Base-by-base conservation (phyloP, 2,888 invertebrate genomes). In the Archips xylosteana region DNA sequence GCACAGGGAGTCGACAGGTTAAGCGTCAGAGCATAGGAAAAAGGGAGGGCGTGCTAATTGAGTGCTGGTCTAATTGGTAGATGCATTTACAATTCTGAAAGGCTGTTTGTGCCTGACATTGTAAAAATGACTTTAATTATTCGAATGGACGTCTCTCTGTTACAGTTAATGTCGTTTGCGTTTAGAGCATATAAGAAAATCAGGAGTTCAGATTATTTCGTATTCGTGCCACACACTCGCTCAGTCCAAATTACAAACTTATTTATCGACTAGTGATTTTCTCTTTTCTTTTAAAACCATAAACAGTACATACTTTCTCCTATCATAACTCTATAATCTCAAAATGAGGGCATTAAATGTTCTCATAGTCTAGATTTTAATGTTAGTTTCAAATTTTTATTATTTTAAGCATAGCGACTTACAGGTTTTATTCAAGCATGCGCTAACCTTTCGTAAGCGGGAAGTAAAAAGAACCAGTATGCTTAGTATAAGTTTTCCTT, bases 1-100 rank as follows among this genome's bases (percentile, higher is more conserved):
- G 32, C 57, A 23, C 62, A 34, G 47, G 42, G 15, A 36, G 39
- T 71, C 39, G 60, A n/a, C 39, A 61, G 54, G 51, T 36, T 61
- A 57, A 68, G 59, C 57, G 23, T 36, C 54, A 47, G 68, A n/a
- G 62, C 72, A 39, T 1, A 59, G 23, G 39, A 39, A 12, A 45
- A 45, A 34, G 10, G 23, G 36, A 32, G 32, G 32, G 36, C 6
- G 23, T 3, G 32, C 23, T 59, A 71, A 65, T 60, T 65, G 60
- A 42, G 42, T 23, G 10, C 9, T 62, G 23, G 45, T 62, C 15
- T 45, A 54, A 49, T 54, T 54, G 15, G 4, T 54, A n/a, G 9
- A 15, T 51, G 15, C 23, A 13, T 54, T 54, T 54, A 8, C 6
- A 9, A 15, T 54, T 54, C 15, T 2, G 23, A 54, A 49, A 49